These are phyloP conservation scores for Carduelis carduelis DNA, from an alignment of 2,797 vertebrate genomes.

Conservation along the genomic window DNA sequence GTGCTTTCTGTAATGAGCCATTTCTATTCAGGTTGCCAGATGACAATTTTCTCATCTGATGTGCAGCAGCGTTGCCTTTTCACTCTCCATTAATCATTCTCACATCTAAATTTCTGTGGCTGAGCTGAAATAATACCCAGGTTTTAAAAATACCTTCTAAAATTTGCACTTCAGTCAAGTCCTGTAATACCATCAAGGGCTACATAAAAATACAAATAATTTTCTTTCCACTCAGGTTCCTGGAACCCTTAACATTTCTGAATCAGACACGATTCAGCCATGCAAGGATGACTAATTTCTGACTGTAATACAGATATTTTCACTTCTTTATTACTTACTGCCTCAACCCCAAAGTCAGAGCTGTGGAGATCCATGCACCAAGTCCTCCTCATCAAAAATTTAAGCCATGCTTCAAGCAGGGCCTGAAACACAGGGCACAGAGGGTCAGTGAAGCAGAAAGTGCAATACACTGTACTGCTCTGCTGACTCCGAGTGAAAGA, in stretches of 20 bases:
- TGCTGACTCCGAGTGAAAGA: background rate
- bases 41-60: background rate
- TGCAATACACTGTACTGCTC: background rate
- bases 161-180: background rate
- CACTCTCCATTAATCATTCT: background rate
- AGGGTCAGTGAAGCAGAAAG: conserved; percentile 3
- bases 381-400: conserved; percentile 26
- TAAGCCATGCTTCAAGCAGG: background rate
- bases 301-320: background rate
- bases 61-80: background rate
- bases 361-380: background rate
- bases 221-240: background rate
- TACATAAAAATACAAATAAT: background rate
- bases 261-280: background rate
- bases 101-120: background rate
- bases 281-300: background rate
- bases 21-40: background rate
- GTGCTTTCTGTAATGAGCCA: background rate
- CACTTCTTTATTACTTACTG: background rate
- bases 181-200: background rate
- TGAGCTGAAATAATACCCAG: background rate
- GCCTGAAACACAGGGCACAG: background rate
- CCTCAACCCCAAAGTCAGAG: background rate
- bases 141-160: background rate
- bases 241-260: background rate